Percentiles rank a stretch among this genome's conserved stretches.
Evolutionary conservation across 2,888 invertebrate species (phyloP).

Genomic region (Drosophila mettleri): DNA sequence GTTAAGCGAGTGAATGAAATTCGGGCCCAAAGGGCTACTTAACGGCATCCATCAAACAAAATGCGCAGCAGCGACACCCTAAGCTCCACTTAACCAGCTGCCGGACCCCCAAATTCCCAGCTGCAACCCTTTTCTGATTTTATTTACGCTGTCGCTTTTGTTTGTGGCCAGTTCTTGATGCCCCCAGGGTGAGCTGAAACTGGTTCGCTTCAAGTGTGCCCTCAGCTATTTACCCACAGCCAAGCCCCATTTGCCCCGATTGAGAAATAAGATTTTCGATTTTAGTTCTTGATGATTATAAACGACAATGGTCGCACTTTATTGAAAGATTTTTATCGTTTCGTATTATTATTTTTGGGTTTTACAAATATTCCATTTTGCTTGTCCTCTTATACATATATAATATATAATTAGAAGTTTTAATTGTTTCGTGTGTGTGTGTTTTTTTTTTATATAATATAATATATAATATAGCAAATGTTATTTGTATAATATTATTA

Average conservation of each 20-base stretch:
- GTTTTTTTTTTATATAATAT: conserved; percentile 3
- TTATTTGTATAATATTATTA: conserved; percentile 72
- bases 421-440: conserved; percentile 43
- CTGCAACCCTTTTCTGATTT: conserved; percentile 34
- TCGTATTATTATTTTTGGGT: conserved; percentile 49
- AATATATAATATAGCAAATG: conserved; percentile 69
- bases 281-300: conserved; percentile 79
- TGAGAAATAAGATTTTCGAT: conserved; percentile 19
- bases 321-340: conserved; percentile 75
- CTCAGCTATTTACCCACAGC: conserved; percentile 5
- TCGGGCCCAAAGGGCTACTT: conserved; percentile 38
- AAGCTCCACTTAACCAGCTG: conserved; percentile 13
- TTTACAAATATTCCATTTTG: conserved; percentile 52
- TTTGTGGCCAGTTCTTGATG: conserved; percentile 14
- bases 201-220: conserved; percentile 1
- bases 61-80: conserved; percentile 42
- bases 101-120: not conserved
- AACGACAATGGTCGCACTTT: conserved; percentile 82
- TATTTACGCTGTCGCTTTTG: not conserved
- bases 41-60: conserved; percentile 49
- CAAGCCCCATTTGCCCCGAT: not conserved
- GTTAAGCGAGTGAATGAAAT: conserved; percentile 40
- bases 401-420: conserved; percentile 63
- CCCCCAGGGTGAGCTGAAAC: conserved; percentile 15
- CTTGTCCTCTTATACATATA: conserved; percentile 54